Evolutionary conservation across 30 jellyfish, hydroid and myxozoan species (phyloP).

Genomic region (Hydra vulgaris): DNA sequence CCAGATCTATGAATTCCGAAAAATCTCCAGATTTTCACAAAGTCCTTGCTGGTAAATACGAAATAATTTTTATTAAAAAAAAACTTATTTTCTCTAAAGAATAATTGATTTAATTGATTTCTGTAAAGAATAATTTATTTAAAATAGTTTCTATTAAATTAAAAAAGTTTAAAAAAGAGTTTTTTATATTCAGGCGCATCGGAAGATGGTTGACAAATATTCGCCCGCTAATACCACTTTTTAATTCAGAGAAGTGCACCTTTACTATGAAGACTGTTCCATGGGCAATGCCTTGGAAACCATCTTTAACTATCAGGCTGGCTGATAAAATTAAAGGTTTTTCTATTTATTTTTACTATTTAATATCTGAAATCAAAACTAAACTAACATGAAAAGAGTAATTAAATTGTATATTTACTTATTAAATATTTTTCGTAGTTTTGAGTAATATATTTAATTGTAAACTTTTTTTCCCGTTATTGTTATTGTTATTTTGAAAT

Average conservation of each 20-base stretch:
- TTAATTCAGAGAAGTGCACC: conserved; percentile 63
- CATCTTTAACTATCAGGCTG: conserved; percentile 57
- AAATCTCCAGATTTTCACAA: no score
- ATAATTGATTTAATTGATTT: no score
- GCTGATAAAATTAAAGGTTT: conserved; percentile 47
- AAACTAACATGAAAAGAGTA: neutral
- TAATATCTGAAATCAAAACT: no score
- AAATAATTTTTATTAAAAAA: no score
- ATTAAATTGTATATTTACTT: neutral
- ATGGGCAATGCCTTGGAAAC: conserved; percentile 98
- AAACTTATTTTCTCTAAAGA: no score
- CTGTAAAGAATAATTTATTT: no score
- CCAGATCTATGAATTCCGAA: no score
- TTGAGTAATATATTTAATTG: neutral
- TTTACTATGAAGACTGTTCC: conserved; percentile 96
- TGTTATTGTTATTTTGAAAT: no score
- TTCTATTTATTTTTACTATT: neutral
- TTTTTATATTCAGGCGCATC: conserved; percentile 48
- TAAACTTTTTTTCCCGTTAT: no score
- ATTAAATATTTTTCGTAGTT: neutral
- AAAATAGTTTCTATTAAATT: no score
- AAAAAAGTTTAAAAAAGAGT: no score
- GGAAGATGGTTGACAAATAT: conserved; percentile 89
- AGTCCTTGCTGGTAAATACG: no score
- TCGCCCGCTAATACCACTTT: conserved; percentile 66